Evolutionary conservation across 2,797 vertebrate genomes (phyloP), one percentile per base, ranked within the genome.

Genomic region (Setipinna tenuifilis): DNA sequence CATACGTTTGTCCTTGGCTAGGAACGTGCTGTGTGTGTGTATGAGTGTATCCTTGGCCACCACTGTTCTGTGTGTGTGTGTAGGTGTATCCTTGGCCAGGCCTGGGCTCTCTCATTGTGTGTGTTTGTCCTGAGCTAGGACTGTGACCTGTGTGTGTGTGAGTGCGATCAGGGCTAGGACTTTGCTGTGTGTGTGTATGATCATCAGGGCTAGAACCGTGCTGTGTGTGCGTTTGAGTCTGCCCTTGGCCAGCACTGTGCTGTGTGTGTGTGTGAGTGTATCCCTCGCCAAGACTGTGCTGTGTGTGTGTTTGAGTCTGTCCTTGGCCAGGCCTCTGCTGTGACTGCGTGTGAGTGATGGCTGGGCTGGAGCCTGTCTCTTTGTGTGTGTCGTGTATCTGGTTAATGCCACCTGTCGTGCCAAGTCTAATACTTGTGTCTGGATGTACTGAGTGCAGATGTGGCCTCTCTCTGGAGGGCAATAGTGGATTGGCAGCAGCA

Each of bases 381-480:
- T 19, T 82, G n/a, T 93, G 91, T 19, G 87, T 88, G 48, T 95
- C 93, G 0, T 92, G 91, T 85, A 96, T 88, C 82, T 90, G 84
- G 80, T 95, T 96, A 44, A 94, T 85, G 83, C 89, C 83, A 9
- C 90, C 83, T n/a, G 81, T 84, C 21, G 91, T 48, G 68, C 25
- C 88, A 9, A 25, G 86, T 61, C 87, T 86, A 9, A 81, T 84
- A 17, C 83, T 91, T 85, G 58, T n/a, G 35, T 78, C 35, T 78
- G 71, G 71, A 25, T 44, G 17, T 21, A 44, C 83, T 61, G 83
- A 23, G 89, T 85, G 0, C 1, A 86, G 58, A 62, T 89, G 89
- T 81, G 88, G 91, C 31, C 9, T 88, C 5, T 75, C 88, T 85
- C 41, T 86, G 0, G 91, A 87, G 57, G 82, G 82, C 3, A 54